These are phyloP conservation scores for Mirounga angustirostris DNA, from an alignment of 2,113 vertebrate genomes.

Conservation along the genomic window DNA sequence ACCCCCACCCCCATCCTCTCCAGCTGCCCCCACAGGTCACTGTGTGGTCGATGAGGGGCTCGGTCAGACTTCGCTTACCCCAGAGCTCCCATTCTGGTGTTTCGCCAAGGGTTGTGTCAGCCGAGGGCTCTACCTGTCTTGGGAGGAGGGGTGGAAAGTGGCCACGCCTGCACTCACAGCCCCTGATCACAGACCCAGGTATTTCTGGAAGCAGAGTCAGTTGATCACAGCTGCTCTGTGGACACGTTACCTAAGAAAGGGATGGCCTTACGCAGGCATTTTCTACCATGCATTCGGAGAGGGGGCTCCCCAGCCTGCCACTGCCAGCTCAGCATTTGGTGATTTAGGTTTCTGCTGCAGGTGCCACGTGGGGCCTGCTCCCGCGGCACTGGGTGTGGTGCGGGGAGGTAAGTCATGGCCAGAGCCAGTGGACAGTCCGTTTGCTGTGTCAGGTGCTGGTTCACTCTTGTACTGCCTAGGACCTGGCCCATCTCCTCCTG, in stretches of 20 bases:
- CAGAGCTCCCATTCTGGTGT: not conserved
- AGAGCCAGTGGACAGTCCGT: not conserved
- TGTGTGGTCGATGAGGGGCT: not conserved
- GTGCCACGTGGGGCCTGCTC: not conserved
- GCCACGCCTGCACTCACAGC: not conserved
- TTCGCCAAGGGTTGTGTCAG: not conserved
- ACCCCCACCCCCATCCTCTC: not conserved
- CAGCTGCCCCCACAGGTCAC: not conserved
- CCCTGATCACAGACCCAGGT: not conserved
- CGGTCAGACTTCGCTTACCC: not conserved
- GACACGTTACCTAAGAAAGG: not conserved
- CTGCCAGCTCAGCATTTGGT: not conserved
- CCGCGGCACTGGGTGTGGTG: too few species aligned
- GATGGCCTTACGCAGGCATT: not conserved
- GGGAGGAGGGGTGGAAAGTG: too few species aligned
- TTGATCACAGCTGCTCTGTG: not conserved
- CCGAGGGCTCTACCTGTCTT: not conserved
- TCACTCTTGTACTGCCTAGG: not conserved
- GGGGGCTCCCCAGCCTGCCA: not conserved
- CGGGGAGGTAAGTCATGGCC: not conserved
- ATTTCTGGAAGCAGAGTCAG: not conserved
- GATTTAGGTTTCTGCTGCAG: not conserved
- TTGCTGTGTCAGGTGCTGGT: accelerated
- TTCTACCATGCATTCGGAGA: not conserved
- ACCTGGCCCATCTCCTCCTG: accelerated